A percentile compares a stretch with the other conserved stretches of the same genome.
phyloP scores from a whole-genome alignment of 2,888 invertebrate genomes.

The Stegana nigrithorax region DNA sequence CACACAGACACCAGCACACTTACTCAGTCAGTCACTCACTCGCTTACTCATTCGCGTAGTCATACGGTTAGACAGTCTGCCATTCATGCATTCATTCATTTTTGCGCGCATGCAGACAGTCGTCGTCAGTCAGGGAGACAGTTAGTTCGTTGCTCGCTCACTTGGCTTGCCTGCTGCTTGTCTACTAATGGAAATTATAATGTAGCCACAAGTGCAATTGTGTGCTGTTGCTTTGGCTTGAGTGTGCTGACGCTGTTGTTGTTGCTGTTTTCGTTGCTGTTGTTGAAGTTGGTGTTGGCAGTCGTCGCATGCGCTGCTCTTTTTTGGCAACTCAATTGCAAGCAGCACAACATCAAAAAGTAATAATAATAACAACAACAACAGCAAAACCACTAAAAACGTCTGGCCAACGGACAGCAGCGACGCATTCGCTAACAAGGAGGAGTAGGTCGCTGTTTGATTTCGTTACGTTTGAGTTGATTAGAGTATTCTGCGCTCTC shows the following conservation, averaged over 20 bases:
- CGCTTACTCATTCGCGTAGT: not conserved
- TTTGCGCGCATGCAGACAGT: slow-evolving; percentile 31
- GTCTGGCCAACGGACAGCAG: not conserved
- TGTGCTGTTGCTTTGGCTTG: not conserved
- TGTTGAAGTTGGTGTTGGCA: not conserved
- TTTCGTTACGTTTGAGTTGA: slow-evolving; percentile 48
- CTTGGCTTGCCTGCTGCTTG: slow-evolving; percentile 24
- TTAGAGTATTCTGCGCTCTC: slow-evolving; percentile 44
- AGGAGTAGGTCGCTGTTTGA: slow-evolving; percentile 20
- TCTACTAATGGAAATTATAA: slow-evolving; percentile 14
- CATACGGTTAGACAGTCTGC: slow-evolving; percentile 33
- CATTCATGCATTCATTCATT: slow-evolving; percentile 50
- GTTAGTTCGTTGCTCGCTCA: slow-evolving; percentile 24
- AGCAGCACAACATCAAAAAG: too few species aligned
- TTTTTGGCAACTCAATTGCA: slow-evolving; percentile 2
- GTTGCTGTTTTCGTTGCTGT: not conserved
- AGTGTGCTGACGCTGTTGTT: not conserved
- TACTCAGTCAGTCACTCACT: slow-evolving; percentile 37
- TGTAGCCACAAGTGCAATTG: not conserved
- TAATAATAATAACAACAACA: not conserved
- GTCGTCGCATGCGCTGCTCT: too few species aligned
- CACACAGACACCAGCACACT: slow-evolving; percentile 37
- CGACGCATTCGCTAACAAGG: not conserved
- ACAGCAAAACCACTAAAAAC: not conserved
- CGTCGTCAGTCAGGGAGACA: slow-evolving; percentile 25